phyloP scores from a whole-genome alignment of 2,888 invertebrate species.

The Sceliomorpha sp. region DNA sequence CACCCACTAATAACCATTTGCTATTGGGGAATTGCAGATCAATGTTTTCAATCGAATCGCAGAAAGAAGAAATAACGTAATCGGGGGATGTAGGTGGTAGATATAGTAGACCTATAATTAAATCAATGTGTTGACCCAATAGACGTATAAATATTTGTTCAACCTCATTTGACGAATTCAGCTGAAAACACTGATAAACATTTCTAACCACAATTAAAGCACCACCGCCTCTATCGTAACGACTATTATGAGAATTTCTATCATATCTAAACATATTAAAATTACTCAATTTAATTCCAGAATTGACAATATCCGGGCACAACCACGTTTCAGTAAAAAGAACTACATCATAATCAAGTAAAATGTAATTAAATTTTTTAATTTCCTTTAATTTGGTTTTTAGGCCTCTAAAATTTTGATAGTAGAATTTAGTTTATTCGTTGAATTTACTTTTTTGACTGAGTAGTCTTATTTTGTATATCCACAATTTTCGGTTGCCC shows the following conservation, averaged over 20 bases:
- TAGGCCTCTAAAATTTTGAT: too few species aligned
- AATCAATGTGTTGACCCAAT: background rate
- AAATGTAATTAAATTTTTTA: too few species aligned
- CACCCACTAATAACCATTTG: constrained; percentile 6
- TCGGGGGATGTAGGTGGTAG: background rate
- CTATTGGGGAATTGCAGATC: background rate
- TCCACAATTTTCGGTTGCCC: too few species aligned
- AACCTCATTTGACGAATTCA: background rate
- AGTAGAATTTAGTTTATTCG: too few species aligned
- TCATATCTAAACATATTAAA: constrained; percentile 8
- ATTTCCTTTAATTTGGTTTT: too few species aligned
- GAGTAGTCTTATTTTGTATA: too few species aligned
- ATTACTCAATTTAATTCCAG: background rate
- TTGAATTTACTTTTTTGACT: too few species aligned
- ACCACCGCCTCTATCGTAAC: constrained; percentile 1
- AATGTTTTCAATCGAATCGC: constrained; percentile 1
- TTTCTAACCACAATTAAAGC: constrained; percentile 1
- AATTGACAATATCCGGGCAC: too few species aligned
- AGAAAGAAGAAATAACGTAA: background rate
- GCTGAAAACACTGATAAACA: background rate
- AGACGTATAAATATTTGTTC: constrained; percentile 11
- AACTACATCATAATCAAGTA: too few species aligned
- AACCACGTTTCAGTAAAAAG: too few species aligned
- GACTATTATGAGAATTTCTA: constrained; percentile 8
- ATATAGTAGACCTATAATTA: constrained; percentile 1